Conservation (phyloP, 2,888 invertebrate species). For the Erebia aethiops region DNA sequence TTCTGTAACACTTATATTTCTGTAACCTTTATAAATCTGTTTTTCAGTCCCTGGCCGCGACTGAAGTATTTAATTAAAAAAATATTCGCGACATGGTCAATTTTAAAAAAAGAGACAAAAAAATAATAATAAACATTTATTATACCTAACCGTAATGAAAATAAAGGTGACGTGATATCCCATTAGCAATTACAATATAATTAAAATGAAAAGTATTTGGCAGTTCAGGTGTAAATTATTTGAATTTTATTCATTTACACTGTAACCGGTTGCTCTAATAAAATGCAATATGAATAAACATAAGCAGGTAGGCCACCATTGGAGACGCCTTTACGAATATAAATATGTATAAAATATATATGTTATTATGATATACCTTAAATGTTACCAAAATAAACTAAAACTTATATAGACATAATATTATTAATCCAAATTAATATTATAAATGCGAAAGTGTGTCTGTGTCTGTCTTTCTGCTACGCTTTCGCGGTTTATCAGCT, state of each 20-base stretch:
- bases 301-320: conserved; percentile 1
- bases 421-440: no score
- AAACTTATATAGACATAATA: neutral
- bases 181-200: neutral
- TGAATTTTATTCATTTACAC: conserved; percentile 8
- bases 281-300: conserved; percentile 21
- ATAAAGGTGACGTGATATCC: neutral
- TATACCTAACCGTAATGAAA: neutral
- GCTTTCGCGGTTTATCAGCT: no score
- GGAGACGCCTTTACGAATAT: conserved; percentile 10
- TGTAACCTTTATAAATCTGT: no score
- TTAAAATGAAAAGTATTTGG: conserved; percentile 8
- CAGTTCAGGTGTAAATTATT: conserved; percentile 10
- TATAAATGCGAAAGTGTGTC: no score
- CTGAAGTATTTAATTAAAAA: no score
- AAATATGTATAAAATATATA: neutral
- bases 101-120: no score
- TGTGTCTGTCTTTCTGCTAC: no score
- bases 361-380: neutral
- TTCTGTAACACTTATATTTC: no score
- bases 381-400: neutral
- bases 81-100: no score
- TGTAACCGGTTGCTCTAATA: conserved; percentile 16
- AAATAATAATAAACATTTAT: no score
- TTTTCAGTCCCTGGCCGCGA: no score